Base-by-base conservation (phyloP, 2,797 vertebrate species). In the Sebastiscus albofasciatus region DNA sequence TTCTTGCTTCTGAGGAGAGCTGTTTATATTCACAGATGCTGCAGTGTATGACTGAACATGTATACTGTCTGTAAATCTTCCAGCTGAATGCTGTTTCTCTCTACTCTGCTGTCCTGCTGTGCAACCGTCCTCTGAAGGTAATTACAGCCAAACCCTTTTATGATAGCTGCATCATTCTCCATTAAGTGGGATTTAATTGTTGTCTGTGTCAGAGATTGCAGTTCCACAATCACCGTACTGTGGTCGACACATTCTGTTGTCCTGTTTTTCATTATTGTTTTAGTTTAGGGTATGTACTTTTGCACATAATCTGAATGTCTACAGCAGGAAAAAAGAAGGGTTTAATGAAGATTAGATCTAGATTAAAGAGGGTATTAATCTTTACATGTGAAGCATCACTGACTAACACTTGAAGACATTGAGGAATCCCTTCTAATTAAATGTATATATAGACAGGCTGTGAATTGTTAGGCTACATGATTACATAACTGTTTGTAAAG, bases 11-110 rank as follows among this genome's bases (percentile, higher is more conserved):
- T 69, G 55, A 26, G n/a, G 24, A 72, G 64, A 75, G 69, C 66
- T 71, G 84, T 84, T 84, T 60, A 59, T 67, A 77, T 66, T 80
- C 54, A 73, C 77, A 86, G 62, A 89, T 79, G 79, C 71, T 88
- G 72, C 81, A 72, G 81, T 59, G 67, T 39, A 72, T 54, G 34
- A 82, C 31, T 11, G 65, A 76, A 54, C 24, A 64, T 62, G 4
- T 4, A 82, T 31, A 59, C 39, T 82, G 71, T 77, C 34, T 82
- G 68, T 77, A 75, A 73, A 69, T 80, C 36, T 46, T 72, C 34
- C 56, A 83, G 67, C 82, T 87, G 68, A 79, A 20, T 46, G 79
- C 24, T 24, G 62, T 68, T 24, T 72, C 60, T 46, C 54, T 83
- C 42, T 36, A 6, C 61, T 66, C 16, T 39, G 69, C 60, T 64